These are phyloP conservation scores for Bhutanitis thaidina DNA, from an alignment of 2,888 invertebrate genomes.

Conservation along the genomic window DNA sequence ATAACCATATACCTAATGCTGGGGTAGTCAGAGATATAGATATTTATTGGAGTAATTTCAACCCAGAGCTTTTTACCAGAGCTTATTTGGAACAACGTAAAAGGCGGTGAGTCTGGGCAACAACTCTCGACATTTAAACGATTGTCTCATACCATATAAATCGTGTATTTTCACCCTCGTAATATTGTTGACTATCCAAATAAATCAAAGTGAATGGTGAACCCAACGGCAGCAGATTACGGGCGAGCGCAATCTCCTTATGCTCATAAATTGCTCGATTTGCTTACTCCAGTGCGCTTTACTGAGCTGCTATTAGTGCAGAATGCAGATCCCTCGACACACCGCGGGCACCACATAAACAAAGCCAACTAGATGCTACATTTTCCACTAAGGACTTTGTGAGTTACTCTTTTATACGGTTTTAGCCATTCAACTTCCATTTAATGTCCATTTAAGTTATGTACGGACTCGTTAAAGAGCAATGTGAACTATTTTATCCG, in stretches of 20 bases:
- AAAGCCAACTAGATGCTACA: conserved; percentile 13
- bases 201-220: conserved; percentile 10
- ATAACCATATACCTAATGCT: no score
- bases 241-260: conserved; percentile 56
- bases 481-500: no score
- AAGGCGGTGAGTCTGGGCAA: no score
- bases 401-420: conserved; percentile 1
- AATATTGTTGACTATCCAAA: background rate
- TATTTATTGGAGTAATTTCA: no score
- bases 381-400: conserved; percentile 11
- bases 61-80: no score
- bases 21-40: no score
- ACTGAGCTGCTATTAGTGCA: conserved; percentile 25
- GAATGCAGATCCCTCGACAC: background rate
- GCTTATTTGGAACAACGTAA: no score
- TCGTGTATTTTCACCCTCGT: background rate
- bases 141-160: background rate
- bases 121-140: no score
- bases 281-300: conserved; percentile 42
- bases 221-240: conserved; percentile 44
- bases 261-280: conserved; percentile 61
- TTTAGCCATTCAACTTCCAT: background rate
- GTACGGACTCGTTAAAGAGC: no score
- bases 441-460: background rate
- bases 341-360: conserved; percentile 12